A percentile compares a stretch with the other conserved stretches of the same genome.
phyloP scores from a whole-genome alignment of 2,113 vertebrate species.

The Pedionomus torquatus region DNA sequence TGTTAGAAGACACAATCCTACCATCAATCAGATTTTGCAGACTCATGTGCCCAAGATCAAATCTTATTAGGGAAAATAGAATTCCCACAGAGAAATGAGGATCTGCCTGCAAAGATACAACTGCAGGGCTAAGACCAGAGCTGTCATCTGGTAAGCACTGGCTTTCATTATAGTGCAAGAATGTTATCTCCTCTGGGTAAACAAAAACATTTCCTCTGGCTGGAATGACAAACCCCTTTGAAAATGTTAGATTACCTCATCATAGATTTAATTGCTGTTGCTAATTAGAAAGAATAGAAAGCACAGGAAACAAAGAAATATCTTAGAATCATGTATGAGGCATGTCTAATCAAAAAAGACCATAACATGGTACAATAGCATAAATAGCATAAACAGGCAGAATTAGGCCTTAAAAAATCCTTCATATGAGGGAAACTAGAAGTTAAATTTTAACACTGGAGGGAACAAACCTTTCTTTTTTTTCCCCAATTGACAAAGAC shows the following conservation, averaged over 20 bases:
- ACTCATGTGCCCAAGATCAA: not conserved
- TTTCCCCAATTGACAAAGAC: not conserved
- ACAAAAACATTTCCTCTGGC: conserved; percentile 23
- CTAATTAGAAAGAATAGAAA: conserved; percentile 38
- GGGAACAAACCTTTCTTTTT: not conserved
- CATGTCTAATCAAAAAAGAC: not conserved
- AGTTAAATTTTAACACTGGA: not conserved
- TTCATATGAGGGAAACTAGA: not conserved
- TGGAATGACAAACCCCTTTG: not conserved
- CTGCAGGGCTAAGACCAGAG: not conserved
- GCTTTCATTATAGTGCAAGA: not conserved
- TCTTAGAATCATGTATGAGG: not conserved
- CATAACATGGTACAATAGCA: not conserved
- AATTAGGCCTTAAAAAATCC: not conserved
- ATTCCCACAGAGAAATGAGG: not conserved
- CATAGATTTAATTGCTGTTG: conserved; percentile 35
- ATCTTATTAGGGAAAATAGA: not conserved
- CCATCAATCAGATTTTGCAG: not conserved
- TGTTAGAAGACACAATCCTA: not conserved
- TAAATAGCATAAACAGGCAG: not conserved
- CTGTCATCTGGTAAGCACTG: not conserved
- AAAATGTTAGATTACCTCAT: conserved; percentile 38
- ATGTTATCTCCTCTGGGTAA: conserved; percentile 12
- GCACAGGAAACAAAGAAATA: conserved; percentile 24
- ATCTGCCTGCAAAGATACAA: not conserved